phyloP scores from a whole-genome alignment of 2,797 vertebrate genomes.

The Sebastes nivosus region DNA sequence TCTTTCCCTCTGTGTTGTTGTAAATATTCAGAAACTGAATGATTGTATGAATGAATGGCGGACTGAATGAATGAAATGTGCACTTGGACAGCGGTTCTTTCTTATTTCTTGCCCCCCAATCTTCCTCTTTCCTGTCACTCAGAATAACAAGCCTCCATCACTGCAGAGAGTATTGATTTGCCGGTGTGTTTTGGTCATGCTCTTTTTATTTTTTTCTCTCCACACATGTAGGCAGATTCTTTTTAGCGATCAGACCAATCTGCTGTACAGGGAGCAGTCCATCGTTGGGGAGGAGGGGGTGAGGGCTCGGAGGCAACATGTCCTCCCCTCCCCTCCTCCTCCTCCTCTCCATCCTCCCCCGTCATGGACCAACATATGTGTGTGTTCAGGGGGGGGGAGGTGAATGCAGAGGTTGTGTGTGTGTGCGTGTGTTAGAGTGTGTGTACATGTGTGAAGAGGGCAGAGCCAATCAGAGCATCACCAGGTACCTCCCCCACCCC shows the following conservation, averaged over 20 bases:
- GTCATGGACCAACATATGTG: slow-evolving; percentile 31
- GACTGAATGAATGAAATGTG: slow-evolving; percentile 30
- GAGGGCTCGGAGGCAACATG: slow-evolving; percentile 42
- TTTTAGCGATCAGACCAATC: slow-evolving; percentile 77
- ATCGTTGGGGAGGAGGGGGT: slow-evolving; percentile 57
- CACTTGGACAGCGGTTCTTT: background rate
- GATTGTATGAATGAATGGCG: slow-evolving; percentile 17
- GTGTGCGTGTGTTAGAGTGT: slow-evolving; percentile 4
- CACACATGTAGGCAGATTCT: slow-evolving; percentile 72
- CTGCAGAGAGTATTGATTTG: slow-evolving; percentile 63
- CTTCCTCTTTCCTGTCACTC: slow-evolving; percentile 35
- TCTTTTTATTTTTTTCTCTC: slow-evolving; percentile 18
- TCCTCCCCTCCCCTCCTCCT: slow-evolving; percentile 34
- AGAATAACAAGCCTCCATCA: slow-evolving; percentile 42
- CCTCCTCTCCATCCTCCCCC: slow-evolving; percentile 11
- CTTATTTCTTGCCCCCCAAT: background rate
- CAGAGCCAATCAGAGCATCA: slow-evolving; percentile 65
- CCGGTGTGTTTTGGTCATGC: slow-evolving; percentile 58
- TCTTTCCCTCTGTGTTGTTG: background rate
- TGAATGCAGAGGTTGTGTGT: slow-evolving; percentile 53
- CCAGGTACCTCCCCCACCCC: slow-evolving; percentile 54
- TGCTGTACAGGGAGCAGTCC: slow-evolving; percentile 72
- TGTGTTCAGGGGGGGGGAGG: background rate
- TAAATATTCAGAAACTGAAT: slow-evolving; percentile 2
- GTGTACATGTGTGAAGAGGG: slow-evolving; percentile 6